These are phyloP conservation scores for Parthenolecanium corni DNA, from an alignment of 2,888 invertebrate genomes.

Conservation along the genomic window DNA sequence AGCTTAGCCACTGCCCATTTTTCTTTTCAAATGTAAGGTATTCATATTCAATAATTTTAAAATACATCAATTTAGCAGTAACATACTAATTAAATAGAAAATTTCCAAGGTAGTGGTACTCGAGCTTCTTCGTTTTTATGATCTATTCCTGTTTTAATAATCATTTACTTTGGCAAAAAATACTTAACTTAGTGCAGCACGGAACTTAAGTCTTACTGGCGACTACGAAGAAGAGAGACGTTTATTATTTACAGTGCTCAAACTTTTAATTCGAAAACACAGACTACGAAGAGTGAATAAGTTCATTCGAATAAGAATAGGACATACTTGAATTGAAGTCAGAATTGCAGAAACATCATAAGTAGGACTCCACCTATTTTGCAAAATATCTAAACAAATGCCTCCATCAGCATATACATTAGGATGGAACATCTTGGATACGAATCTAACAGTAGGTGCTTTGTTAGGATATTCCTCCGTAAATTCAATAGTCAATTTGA, in stretches of 20 bases:
- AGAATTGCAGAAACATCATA: slow-evolving; percentile 99
- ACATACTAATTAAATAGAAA: too few relatives aligned
- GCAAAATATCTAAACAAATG: slow-evolving; percentile 97
- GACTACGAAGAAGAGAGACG: too few relatives aligned
- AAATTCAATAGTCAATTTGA: slow-evolving; percentile 98
- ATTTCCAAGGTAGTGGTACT: too few relatives aligned
- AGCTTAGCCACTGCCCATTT: not conserved
- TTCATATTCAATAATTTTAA: not conserved
- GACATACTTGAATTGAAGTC: slow-evolving; percentile 66
- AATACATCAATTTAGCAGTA: not conserved
- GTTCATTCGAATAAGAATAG: too few relatives aligned
- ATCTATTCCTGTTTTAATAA: too few relatives aligned
- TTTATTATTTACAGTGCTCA: too few relatives aligned
- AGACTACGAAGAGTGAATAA: too few relatives aligned
- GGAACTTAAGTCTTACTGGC: too few relatives aligned
- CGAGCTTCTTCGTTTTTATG: too few relatives aligned
- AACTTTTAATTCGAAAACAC: too few relatives aligned
- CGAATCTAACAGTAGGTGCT: slow-evolving; percentile 97
- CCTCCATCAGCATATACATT: slow-evolving; percentile 99
- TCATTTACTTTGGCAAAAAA: too few relatives aligned
- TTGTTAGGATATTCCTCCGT: slow-evolving; percentile 99
- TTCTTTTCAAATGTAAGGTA: not conserved
- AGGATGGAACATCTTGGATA: slow-evolving; percentile 99
- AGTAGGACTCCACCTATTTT: slow-evolving; percentile 99
- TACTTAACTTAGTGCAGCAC: too few relatives aligned